Evolutionary conservation across 2,113 vertebrate genomes (phyloP).

Genomic region (Gasterosteus nipponicus): DNA sequence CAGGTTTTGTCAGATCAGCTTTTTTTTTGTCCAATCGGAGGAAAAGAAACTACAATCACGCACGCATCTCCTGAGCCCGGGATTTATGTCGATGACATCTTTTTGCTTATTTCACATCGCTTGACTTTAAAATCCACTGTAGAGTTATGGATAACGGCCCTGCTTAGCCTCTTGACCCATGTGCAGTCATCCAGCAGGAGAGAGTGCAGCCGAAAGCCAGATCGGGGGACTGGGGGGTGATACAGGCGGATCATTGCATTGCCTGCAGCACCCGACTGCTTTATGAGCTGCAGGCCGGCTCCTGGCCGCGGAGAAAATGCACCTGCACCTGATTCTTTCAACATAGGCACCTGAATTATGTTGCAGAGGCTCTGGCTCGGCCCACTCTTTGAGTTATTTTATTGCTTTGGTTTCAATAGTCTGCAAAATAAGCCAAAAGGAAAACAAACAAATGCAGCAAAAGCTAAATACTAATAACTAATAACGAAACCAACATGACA

Average conservation of each 20-base stretch:
- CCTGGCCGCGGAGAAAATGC: slow-evolving; percentile 17
- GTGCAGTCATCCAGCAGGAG: slow-evolving; percentile 7
- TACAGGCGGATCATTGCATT: slow-evolving; percentile 45
- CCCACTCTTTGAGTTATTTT: not conserved
- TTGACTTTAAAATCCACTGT: slow-evolving; percentile 59
- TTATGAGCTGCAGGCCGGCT: slow-evolving; percentile 54
- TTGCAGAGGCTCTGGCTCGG: slow-evolving; percentile 12
- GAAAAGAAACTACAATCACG: slow-evolving; percentile 23
- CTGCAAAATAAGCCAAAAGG: not conserved
- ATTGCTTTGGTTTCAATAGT: slow-evolving; percentile 4
- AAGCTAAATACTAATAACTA: not conserved
- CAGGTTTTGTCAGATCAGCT: slow-evolving; percentile 54
- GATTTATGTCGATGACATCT: slow-evolving; percentile 54
- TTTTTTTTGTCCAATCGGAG: slow-evolving; percentile 42
- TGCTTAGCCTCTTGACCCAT: slow-evolving; percentile 54
- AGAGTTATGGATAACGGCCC: slow-evolving; percentile 59
- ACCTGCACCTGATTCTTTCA: slow-evolving; percentile 29
- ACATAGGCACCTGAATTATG: slow-evolving; percentile 44
- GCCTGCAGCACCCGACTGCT: slow-evolving; percentile 32
- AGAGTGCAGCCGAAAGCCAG: not conserved
- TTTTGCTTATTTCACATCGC: slow-evolving; percentile 42
- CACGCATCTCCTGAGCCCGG: slow-evolving; percentile 21
- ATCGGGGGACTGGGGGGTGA: not conserved
- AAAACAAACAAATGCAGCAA: slow-evolving; percentile 6
- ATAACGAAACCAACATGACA: slow-evolving; percentile 16